phyloP scores from a whole-genome alignment of 2,888 invertebrate genomes.

The Anagyrus pseudococci region DNA sequence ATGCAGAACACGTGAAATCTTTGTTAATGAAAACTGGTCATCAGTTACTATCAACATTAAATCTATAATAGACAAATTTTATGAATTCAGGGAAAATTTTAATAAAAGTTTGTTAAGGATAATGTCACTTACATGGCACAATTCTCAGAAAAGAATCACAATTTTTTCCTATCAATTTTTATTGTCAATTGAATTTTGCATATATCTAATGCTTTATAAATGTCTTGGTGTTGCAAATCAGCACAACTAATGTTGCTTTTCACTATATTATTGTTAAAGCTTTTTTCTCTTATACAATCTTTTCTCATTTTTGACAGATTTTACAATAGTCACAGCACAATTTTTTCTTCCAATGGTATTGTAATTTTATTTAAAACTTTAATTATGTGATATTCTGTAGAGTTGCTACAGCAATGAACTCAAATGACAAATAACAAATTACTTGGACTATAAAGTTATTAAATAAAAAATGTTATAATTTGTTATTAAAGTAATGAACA shows the following conservation, averaged over 20 bases:
- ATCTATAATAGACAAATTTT: conserved; percentile 43
- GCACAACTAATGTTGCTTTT: background rate
- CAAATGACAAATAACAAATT: conserved; percentile 26
- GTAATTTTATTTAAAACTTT: background rate
- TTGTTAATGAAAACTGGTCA: conserved; percentile 61
- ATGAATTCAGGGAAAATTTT: conserved; percentile 17
- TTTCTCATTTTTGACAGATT: conserved; percentile 5
- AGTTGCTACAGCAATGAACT: conserved; percentile 19
- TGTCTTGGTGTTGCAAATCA: background rate
- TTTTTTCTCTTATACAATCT: conserved; percentile 14
- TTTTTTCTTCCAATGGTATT: conserved; percentile 8
- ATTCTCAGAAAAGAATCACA: background rate
- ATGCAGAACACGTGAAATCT: conserved; percentile 60
- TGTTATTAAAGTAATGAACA: conserved; percentile 17
- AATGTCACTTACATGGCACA: conserved; percentile 11
- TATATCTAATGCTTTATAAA: background rate
- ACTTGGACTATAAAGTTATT: conserved; percentile 15
- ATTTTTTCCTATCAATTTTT: conserved; percentile 2
- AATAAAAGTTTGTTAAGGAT: conserved; percentile 11
- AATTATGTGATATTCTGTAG: conserved; percentile 1
- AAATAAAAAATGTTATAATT: conserved; percentile 13
- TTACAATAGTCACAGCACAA: conserved; percentile 20
- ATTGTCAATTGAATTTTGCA: too few relatives aligned
- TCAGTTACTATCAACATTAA: conserved; percentile 56
- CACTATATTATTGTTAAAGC: background rate